Conservation (phyloP, 2,797 vertebrate genomes). For the Balearica regulorum region DNA sequence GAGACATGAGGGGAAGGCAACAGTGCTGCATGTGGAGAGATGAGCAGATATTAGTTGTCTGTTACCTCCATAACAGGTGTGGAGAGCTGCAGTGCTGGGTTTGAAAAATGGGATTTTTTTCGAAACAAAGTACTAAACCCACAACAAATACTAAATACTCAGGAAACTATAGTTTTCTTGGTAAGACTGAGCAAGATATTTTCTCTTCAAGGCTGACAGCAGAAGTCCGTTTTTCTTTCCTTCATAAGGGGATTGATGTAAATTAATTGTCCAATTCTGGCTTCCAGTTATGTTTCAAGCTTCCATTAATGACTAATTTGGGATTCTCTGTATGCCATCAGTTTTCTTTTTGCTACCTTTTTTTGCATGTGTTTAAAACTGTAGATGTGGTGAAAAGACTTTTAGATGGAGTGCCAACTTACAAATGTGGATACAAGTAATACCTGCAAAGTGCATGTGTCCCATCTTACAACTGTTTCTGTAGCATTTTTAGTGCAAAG, state of each 20-base stretch:
- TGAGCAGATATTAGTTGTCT: background rate
- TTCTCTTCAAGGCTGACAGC: background rate
- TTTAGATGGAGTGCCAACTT: background rate
- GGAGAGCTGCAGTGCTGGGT: background rate
- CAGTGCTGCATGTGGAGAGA: background rate
- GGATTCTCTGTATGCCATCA: background rate
- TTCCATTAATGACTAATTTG: background rate
- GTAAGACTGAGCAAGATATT: background rate
- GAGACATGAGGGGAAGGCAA: background rate
- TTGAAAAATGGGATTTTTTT: background rate
- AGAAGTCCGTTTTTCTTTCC: background rate
- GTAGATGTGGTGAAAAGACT: background rate
- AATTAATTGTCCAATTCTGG: background rate
- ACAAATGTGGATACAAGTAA: background rate
- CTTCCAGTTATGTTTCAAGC: background rate
- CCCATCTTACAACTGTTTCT: background rate
- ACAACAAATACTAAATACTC: background rate
- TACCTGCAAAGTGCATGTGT: background rate
- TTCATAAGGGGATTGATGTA: background rate
- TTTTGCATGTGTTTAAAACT: background rate
- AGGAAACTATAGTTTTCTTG: background rate
- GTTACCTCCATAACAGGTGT: rapidly evolving
- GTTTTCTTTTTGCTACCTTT: background rate
- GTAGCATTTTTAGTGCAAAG: background rate
- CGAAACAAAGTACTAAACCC: background rate